Conservation (phyloP, 2,888 invertebrate genomes). For the Hybos culiciformis region DNA sequence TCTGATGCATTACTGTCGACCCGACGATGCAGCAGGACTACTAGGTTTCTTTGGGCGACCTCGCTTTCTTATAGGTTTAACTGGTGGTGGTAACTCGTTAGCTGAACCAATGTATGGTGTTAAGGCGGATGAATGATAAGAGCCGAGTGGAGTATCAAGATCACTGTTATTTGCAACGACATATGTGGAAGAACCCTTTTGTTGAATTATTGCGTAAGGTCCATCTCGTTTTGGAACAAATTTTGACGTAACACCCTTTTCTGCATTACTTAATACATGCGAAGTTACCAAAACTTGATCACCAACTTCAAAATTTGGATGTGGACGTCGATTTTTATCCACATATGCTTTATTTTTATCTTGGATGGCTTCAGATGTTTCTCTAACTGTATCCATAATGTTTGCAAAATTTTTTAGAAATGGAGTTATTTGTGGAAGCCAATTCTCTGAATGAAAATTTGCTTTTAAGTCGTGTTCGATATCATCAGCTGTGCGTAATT, state of each 20-base stretch:
- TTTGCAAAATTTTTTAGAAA: not conserved
- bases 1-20: no score
- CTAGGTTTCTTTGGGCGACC: no score
- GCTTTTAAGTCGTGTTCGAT: conserved; percentile 16
- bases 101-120: no score
- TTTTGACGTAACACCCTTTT: conserved; percentile 15
- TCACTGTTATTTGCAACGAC: not conserved
- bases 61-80: no score
- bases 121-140: no score
- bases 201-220: conserved; percentile 15
- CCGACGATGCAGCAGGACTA: no score
- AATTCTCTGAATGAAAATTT: conserved; percentile 17
- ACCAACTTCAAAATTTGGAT: conserved; percentile 13
- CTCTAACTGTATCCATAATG: conserved; percentile 9
- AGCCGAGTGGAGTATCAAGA: no score
- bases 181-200: conserved; percentile 13
- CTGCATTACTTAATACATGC: conserved; percentile 15
- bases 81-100: no score
- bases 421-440: conserved; percentile 8
- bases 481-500: conserved; percentile 22
- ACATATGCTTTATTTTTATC: conserved; percentile 11
- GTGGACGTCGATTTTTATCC: conserved; percentile 11
- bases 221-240: conserved; percentile 20
- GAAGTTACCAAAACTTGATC: conserved; percentile 16
- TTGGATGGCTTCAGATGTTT: conserved; percentile 12